phyloP scores from a whole-genome alignment of 2,113 vertebrate genomes.

The Chauna torquata region DNA sequence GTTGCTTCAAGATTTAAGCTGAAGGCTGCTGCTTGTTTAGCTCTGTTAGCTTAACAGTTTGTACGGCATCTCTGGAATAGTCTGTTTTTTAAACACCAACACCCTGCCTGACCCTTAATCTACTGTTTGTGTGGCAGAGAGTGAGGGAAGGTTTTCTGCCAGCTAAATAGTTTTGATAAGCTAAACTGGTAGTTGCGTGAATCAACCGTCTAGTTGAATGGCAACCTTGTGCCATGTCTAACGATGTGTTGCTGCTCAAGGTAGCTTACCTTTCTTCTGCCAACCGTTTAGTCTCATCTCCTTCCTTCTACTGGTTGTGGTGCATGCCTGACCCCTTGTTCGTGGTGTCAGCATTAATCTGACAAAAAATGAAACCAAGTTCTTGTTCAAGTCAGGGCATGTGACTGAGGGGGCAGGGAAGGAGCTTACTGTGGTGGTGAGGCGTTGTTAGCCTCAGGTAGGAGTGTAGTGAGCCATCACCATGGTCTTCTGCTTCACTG shows the following conservation, averaged over 20 bases:
- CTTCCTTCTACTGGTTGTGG: not conserved
- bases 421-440: not conserved
- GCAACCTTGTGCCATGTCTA: not conserved
- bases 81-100: not conserved
- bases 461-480: not conserved
- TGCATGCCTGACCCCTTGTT: not conserved
- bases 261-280: not conserved
- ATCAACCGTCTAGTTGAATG: not conserved
- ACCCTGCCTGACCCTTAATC: not conserved
- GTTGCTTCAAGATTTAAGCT: not conserved
- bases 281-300: accelerated
- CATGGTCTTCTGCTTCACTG: not conserved
- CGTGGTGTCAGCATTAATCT: not conserved
- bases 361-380: not conserved
- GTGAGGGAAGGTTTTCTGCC: not conserved
- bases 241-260: not conserved
- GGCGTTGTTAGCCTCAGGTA: not conserved
- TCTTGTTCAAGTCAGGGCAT: not conserved
- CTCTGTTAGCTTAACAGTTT: not conserved
- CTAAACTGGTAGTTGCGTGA: not conserved
- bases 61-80: not conserved
- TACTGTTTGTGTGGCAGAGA: not conserved
- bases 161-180: not conserved
- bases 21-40: not conserved
- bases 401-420: not conserved